phyloP scores from a whole-genome alignment of 2,797 vertebrate genomes.

The Gobio occitaniae region DNA sequence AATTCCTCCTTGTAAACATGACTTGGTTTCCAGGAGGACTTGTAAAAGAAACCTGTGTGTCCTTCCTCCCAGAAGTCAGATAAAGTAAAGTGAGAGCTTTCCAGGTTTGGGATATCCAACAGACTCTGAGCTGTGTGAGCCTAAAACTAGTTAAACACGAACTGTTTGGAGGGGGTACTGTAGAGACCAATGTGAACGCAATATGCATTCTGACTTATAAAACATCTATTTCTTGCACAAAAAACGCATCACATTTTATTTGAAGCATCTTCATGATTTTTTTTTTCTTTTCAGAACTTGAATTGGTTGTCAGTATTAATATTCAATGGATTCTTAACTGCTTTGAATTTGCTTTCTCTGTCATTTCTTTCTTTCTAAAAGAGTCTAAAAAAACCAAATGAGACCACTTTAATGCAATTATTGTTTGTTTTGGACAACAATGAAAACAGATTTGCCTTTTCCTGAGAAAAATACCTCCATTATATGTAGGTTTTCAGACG shows the following conservation, averaged over 20 bases:
- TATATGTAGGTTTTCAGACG: background rate
- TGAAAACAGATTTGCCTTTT: background rate
- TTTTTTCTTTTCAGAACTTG: background rate
- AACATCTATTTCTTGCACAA: background rate
- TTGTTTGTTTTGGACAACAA: background rate
- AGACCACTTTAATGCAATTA: background rate
- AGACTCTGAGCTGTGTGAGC: background rate
- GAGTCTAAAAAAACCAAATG: background rate
- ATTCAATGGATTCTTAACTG: background rate
- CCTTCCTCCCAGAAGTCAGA: background rate
- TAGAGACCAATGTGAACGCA: background rate
- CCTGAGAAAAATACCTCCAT: background rate
- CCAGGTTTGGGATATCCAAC: background rate
- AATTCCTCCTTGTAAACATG: background rate
- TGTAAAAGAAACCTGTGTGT: background rate
- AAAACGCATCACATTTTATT: background rate
- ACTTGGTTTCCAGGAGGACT: conserved; percentile 7
- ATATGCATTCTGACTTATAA: background rate
- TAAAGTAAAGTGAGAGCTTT: background rate
- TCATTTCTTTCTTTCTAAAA: background rate
- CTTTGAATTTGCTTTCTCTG: background rate
- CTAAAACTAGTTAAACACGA: background rate
- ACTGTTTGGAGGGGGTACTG: background rate
- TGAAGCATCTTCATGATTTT: background rate
- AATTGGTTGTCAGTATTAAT: background rate